phyloP scores from a whole-genome alignment of 2,797 vertebrate genomes.

The Hypotaenidia okinawae region DNA sequence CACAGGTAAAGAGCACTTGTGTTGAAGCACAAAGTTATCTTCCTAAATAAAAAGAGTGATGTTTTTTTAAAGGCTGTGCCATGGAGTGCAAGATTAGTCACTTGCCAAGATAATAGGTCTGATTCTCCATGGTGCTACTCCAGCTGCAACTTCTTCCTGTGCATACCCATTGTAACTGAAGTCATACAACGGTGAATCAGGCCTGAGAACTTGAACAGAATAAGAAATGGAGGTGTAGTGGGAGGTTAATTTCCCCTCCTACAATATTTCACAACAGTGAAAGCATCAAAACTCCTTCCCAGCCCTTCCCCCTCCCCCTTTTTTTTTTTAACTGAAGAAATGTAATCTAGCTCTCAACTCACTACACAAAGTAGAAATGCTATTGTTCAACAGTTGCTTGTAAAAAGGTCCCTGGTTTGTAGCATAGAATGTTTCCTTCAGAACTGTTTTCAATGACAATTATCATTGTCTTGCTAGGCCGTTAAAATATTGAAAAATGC shows the following conservation, averaged over 20 bases:
- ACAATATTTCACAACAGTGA: constrained; percentile 27
- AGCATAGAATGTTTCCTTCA: not conserved
- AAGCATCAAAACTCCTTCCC: not conserved
- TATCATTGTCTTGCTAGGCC: not conserved
- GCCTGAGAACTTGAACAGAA: constrained; percentile 30
- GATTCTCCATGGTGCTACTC: not conserved
- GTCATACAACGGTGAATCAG: constrained; percentile 47
- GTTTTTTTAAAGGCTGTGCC: not conserved
- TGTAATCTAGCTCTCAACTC: not conserved
- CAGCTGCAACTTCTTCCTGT: constrained; percentile 23
- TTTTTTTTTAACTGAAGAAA: not conserved
- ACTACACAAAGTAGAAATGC: not conserved
- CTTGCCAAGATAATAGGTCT: constrained; percentile 31
- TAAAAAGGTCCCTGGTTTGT: not conserved
- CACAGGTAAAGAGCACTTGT: not conserved
- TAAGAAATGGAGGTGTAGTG: constrained; percentile 28
- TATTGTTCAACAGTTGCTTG: not conserved
- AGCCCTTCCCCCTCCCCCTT: too few relatives aligned
- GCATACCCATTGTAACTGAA: not conserved
- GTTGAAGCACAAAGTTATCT: not conserved
- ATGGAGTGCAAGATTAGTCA: not conserved
- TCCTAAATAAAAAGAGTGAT: not conserved
- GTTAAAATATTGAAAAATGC: not conserved
- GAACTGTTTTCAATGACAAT: not conserved
- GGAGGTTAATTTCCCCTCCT: constrained; percentile 57